phyloP scores from a whole-genome alignment of 2,888 invertebrate species.

The Ischnus inquisitorius region DNA sequence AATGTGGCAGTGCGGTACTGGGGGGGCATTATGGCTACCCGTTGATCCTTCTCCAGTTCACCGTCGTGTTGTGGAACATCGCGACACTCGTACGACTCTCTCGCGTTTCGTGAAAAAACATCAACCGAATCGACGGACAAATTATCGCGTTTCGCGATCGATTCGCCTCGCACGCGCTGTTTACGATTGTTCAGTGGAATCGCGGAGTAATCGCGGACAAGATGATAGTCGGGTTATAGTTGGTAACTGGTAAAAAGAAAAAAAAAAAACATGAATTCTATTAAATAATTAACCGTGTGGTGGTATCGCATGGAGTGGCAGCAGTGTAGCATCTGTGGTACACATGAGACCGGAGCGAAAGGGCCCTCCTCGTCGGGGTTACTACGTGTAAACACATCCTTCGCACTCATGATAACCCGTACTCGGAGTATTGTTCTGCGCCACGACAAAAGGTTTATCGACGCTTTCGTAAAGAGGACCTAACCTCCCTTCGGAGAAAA shows the following conservation, averaged over 20 bases:
- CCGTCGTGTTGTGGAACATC: conserved; percentile 61
- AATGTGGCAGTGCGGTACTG: conserved; percentile 66
- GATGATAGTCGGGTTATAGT: neutral
- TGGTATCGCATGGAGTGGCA: conserved; percentile 29
- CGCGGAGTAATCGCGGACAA: neutral
- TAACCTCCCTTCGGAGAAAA: neutral
- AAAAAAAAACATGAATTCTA: conserved; percentile 20
- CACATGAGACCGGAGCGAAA: conserved; percentile 4
- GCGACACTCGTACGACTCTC: neutral
- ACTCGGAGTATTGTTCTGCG: neutral
- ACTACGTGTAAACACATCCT: neutral
- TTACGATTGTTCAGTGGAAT: neutral
- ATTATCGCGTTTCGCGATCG: neutral
- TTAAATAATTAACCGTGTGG: conserved; percentile 26
- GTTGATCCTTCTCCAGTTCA: conserved; percentile 51
- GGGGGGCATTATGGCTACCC: conserved; percentile 60
- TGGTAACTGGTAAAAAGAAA: conserved; percentile 16
- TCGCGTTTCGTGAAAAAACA: neutral
- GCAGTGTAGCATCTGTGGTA: conserved; percentile 30
- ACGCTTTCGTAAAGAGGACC: neutral
- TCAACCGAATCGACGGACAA: neutral
- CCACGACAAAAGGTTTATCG: neutral
- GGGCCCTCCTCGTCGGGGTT: neutral
- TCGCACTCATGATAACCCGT: conserved; percentile 20
- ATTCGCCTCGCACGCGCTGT: neutral